These are phyloP conservation scores for Nyctibius bracteatus DNA, from an alignment of 2,113 vertebrate genomes.

Conservation along the genomic window DNA sequence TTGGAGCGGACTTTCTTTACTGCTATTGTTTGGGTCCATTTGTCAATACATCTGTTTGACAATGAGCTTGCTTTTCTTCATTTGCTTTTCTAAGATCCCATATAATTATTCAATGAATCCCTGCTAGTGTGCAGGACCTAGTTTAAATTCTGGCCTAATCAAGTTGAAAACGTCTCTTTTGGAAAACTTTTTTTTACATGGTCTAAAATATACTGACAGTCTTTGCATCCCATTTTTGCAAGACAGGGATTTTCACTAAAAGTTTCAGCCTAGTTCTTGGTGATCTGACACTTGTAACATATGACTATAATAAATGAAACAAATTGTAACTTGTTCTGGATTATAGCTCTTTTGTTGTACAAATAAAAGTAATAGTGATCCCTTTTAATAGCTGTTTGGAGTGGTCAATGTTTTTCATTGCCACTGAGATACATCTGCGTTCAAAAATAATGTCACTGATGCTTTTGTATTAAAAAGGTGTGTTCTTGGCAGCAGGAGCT, in stretches of 20 bases:
- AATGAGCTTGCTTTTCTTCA: background rate
- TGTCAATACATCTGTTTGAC: background rate
- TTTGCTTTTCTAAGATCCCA: background rate
- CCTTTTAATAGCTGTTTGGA: background rate
- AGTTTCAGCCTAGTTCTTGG: background rate
- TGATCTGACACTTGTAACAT: background rate
- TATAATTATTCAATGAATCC: background rate
- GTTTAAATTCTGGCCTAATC: background rate
- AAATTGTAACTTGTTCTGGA: background rate
- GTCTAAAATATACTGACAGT: background rate
- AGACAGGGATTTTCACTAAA: background rate
- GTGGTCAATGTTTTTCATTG: background rate
- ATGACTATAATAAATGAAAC: background rate
- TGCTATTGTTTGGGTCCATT: background rate
- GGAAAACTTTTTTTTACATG: background rate
- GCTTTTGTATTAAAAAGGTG: background rate
- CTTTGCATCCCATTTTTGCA: background rate
- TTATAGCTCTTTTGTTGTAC: background rate
- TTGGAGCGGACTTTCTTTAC: background rate
- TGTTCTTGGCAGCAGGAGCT: background rate
- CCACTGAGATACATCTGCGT: background rate
- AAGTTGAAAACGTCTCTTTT: background rate
- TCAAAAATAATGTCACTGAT: background rate
- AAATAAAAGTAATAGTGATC: background rate
- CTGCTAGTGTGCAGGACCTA: background rate